Conservation (phyloP, 2,888 invertebrate species). For the Pimpla rufipes region DNA sequence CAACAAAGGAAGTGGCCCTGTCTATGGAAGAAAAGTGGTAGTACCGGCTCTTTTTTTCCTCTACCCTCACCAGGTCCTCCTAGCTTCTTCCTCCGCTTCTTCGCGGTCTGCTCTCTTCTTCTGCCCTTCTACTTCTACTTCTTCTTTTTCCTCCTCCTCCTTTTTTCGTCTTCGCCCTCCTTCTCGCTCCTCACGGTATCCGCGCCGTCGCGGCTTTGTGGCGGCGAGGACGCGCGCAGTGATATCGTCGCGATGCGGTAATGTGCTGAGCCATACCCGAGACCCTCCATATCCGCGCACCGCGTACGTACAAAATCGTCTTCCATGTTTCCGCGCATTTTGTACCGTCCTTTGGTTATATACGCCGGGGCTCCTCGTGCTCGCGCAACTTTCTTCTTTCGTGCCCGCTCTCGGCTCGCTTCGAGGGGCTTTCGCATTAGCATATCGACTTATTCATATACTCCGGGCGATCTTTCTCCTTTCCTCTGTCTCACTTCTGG, state of each 20-base stretch:
- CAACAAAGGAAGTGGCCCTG: constrained; percentile 77
- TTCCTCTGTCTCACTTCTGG: constrained; percentile 34
- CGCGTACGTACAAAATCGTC: constrained; percentile 47
- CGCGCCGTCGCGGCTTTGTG: constrained; percentile 5
- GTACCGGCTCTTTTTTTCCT: neutral
- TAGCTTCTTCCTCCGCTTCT: neutral
- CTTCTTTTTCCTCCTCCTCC: neutral
- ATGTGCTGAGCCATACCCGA: constrained; percentile 1
- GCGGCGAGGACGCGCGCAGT: constrained; percentile 15
- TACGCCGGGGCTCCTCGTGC: constrained; percentile 68
- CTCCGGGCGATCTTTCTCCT: constrained; percentile 72
- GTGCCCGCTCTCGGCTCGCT: constrained; percentile 78
- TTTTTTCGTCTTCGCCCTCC: no score
- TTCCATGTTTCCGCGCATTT: constrained; percentile 68
- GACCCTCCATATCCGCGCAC: neutral
- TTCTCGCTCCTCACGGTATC: constrained; percentile 10
- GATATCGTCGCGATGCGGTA: constrained; percentile 34
- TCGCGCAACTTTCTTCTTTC: constrained; percentile 77
- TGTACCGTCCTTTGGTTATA: constrained; percentile 68
- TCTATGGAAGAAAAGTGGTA: constrained; percentile 56
- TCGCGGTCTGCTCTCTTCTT: no score
- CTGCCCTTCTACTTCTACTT: constrained; percentile 12
- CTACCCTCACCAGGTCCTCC: neutral
- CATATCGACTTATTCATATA: constrained; percentile 84
- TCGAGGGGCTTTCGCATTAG: constrained; percentile 80